Evolutionary conservation across 2,797 vertebrate genomes (phyloP), one percentile per base, ranked within the genome.

Genomic region (Pseudomugil gertrudae): DNA sequence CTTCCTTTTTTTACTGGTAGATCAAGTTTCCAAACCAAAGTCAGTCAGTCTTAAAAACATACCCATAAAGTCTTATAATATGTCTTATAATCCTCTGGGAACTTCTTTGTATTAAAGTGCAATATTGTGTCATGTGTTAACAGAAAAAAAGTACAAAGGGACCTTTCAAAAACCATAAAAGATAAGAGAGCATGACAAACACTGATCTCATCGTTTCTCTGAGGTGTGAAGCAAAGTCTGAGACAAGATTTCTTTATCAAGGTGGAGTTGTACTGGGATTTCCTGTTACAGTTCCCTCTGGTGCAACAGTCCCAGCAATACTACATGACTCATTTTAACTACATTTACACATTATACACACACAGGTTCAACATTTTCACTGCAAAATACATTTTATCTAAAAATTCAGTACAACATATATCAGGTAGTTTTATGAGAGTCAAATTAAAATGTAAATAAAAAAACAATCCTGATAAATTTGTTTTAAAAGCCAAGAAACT

Each of bases 1-100:
- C 54, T 52, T 77, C 83, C 60, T 62, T 70, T 19, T 60, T 84
- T 70, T 75, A 45, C 9, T 0, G 11, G n/a, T 36, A 10, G 43
- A 54, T 74, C 48, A 71, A 57, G 63, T 90, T 84, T 58, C 73
- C 75, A 65, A 66, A 53, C 13, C 53, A 13, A 36, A n/a, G n/a
- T n/a, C n/a, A 24, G 47, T 47, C 33, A 33, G 24, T 10, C 7
- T 29, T 14, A 24, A 23, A 63, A 21, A 52, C 33, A 23, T 19
- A 30, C 40, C 8, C 2, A 53, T 69, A 76, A 38, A 1, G 13
- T 33, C 54, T 47, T 14, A 23, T 11, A 50, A n/a, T n/a, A n/a
- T n/a, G n/a, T n/a, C n/a, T n/a, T n/a, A n/a, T n/a, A n/a, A 48
- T 19, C 19, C 26, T 58, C 19, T 64, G 3, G 50, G 9, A 76